Percentiles rank a stretch among this genome's conserved stretches.
phyloP scores from a whole-genome alignment of 2,888 invertebrate genomes.

The Trissoscelio sp. region DNA sequence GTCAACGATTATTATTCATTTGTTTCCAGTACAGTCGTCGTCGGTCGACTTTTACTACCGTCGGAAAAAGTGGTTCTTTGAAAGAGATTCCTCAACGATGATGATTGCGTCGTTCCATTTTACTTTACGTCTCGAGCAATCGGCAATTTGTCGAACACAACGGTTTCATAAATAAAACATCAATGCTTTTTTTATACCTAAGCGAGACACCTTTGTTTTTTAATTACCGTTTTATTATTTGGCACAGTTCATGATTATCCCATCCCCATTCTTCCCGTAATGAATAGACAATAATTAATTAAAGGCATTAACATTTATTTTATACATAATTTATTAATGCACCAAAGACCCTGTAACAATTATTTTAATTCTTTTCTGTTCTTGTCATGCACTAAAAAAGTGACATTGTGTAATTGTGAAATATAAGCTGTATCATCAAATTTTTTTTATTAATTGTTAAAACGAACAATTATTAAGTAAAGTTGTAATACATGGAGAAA shows the following conservation, averaged over 20 bases:
- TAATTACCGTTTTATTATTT: conserved; percentile 35
- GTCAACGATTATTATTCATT: conserved; percentile 19
- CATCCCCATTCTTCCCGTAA: conserved; percentile 9
- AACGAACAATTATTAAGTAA: too few relatives aligned
- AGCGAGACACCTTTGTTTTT: conserved; percentile 1
- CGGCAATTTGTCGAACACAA: conserved; percentile 25
- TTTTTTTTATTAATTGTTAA: too few relatives aligned
- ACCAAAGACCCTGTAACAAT: conserved; percentile 8
- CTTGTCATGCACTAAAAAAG: background rate
- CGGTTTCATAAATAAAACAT: conserved; percentile 38
- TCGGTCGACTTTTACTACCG: conserved; percentile 15
- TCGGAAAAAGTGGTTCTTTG: background rate
- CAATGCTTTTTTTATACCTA: background rate
- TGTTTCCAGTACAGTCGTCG: background rate
- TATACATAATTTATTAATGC: conserved; percentile 24
- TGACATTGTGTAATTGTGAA: background rate
- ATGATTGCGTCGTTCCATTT: conserved; percentile 20
- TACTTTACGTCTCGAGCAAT: conserved; percentile 17
- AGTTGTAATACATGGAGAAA: too few relatives aligned
- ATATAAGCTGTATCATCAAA: too few relatives aligned
- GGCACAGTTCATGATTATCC: conserved; percentile 32
- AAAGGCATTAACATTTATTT: conserved; percentile 2
- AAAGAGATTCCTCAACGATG: conserved; percentile 1
- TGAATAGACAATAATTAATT: conserved; percentile 12
- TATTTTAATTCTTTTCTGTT: conserved; percentile 1